These are phyloP conservation scores for Lanius collurio DNA, from an alignment of 2,113 vertebrate species.

Conservation along the genomic window DNA sequence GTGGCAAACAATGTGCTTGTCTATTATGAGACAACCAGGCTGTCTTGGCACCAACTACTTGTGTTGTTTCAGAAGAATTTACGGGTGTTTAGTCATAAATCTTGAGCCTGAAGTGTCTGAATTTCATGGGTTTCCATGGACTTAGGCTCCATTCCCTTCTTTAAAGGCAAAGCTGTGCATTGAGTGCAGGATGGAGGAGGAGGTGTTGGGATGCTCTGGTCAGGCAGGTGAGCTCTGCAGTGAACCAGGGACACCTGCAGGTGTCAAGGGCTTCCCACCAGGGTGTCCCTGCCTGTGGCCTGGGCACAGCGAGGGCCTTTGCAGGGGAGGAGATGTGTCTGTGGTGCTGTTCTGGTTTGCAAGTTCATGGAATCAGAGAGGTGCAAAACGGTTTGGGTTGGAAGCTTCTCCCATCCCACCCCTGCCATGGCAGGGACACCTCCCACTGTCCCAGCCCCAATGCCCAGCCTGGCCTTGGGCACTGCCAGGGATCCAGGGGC, in stretches of 20 bases:
- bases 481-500: neutral
- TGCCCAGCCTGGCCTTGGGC: rapidly evolving
- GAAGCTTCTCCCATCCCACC: neutral
- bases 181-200: neutral
- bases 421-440: rapidly evolving
- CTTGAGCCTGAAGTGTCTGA: neutral
- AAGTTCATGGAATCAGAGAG: rapidly evolving
- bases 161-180: rapidly evolving
- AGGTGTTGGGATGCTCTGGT: rapidly evolving
- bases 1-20: neutral
- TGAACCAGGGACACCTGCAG: neutral
- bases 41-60: neutral
- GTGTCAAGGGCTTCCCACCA: neutral
- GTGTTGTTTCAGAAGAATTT: neutral
- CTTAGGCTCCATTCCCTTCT: neutral
- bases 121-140: rapidly evolving
- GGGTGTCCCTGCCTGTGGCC: rapidly evolving
- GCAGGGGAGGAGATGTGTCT: neutral
- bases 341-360: rapidly evolving
- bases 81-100: neutral
- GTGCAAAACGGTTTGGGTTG: rapidly evolving
- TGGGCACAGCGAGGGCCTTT: rapidly evolving
- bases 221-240: neutral
- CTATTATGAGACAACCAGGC: rapidly evolving
- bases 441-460: neutral